Evolutionary conservation across 1,140 invertebrate genomes (phyloP), one percentile per base, ranked within the genome.

Genomic region (Aphelinus atriplicis): DNA sequence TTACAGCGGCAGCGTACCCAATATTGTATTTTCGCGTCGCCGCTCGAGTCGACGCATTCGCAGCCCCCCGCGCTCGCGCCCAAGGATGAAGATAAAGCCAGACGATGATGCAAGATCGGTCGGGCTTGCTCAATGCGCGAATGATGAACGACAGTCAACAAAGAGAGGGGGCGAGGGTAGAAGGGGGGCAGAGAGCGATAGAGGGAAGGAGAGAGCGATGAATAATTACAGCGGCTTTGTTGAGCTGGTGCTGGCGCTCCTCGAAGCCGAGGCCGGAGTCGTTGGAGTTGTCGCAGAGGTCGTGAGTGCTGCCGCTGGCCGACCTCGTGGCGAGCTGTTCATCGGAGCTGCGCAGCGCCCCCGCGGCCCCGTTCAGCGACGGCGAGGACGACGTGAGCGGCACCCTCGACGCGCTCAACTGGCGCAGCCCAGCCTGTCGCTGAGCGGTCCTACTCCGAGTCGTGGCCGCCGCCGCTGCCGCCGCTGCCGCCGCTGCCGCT

Each of bases 261-360:
- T 94, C 93, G 65, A 93, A 93, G 46, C 94, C 94, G 66, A 95
- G 89, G 43, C 94, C 94, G 75, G 94, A 95, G 83, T 95, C 94
- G 87, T 95, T 95, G 50, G 94, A 95, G 87, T 94, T 95, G 84
- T 95, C 94, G 83, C 93, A 94, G 70, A 83, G 80, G 74, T 87
- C 86, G 71, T 84, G 84, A 67, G 77, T 82, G 46, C 77, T 79
- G 61, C 68, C 78, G 42, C 63, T 79, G 65, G 80, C 78, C 78
- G 85, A 80, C 61, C 78, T 83, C 3, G 68, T 47, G 7, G 73
- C 71, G 4, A 71, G 71, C 48, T 75, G 65, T 63, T 76, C 74
- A 76, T 76, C 56, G 61, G 74, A 76, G 50, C 6, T 48, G 42
- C 74, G 47, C 26, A 61, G 7, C 7, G 6, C 46, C 1, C 48